phyloP scores from a whole-genome alignment of 2,888 invertebrate species.

The Pyrrhia umbra region DNA sequence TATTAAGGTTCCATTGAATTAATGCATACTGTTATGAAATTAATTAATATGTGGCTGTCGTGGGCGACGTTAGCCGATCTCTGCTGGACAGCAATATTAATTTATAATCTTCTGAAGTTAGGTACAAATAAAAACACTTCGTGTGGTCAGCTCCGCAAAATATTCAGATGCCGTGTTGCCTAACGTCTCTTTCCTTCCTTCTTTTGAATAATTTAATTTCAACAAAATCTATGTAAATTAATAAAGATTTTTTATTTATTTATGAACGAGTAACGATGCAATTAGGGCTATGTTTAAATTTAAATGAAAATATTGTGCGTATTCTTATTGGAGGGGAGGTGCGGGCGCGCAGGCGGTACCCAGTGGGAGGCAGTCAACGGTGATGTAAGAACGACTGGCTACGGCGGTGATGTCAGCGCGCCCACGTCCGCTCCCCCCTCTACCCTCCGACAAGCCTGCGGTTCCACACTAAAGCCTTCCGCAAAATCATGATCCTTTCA shows the following conservation, averaged over 20 bases:
- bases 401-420: constrained; percentile 89
- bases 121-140: constrained; percentile 1
- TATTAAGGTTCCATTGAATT: constrained; percentile 70
- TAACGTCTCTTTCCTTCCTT: too few relatives aligned
- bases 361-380: constrained; percentile 81
- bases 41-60: constrained; percentile 71
- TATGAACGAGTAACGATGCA: too few relatives aligned
- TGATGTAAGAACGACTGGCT: constrained; percentile 89
- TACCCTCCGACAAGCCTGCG: constrained; percentile 66
- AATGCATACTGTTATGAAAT: constrained; percentile 80
- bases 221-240: too few relatives aligned
- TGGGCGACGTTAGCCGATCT: constrained; percentile 78
- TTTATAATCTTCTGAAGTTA: constrained; percentile 48
- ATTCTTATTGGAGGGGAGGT: constrained; percentile 63
- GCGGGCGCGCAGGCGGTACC: constrained; percentile 73
- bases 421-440: constrained; percentile 79
- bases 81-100: constrained; percentile 41
- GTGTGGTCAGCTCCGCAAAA: background rate
- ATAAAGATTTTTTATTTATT: too few relatives aligned
- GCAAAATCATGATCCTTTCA: constrained; percentile 70
- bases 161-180: too few relatives aligned
- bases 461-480: constrained; percentile 82
- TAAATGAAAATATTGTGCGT: constrained; percentile 38
- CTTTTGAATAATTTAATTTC: too few relatives aligned
- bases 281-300: background rate